Base-by-base conservation (phyloP, 2,888 invertebrate genomes). In the Luperina testacea region DNA sequence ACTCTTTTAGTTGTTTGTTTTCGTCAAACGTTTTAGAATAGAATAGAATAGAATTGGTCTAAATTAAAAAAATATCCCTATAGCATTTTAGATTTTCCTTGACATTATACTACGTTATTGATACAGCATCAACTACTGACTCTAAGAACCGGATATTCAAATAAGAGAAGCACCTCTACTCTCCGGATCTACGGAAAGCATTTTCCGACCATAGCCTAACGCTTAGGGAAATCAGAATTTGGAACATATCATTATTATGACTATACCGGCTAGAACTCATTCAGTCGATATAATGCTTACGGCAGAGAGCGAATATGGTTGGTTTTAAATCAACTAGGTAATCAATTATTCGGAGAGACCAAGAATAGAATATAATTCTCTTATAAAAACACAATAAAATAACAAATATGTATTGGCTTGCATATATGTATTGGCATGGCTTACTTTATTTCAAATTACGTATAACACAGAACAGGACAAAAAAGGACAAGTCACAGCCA, bases 151-250 rank as follows among this genome's bases (percentile, higher is more conserved):
- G 20, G 32, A 32, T 20, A 24, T 78, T 77, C 13, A 6, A 61
- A 59, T 45, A 61, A 70, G 7, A 32, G 1, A 38, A 57, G 17
- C 9, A 42, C 17, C n/a, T 24, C 8, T 27, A 63, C 0, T 27
- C 5, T 15, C 45, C n/a, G 8, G 15, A 69, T 57, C n/a, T 24
- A 75, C 8, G 48, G n/a, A 77, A 69, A 57, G 5, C 48, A 69
- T 82, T 76, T 48, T 20, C 27, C n/a, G 38, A 61, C 27, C 48
- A 32, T 15, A 68, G 51, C n/a, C n/a, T 8, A 81, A 61, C 63
- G 57, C 48, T 68, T 48, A 57, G 82, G 82, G 68, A 80, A 76
- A 68, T 80, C 80, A 82, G 63, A 82, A 82, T 82, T 76, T 27
- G 7, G 76, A 42, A 74, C 75, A 81, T 42, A 57, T 48, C n/a